Evolutionary conservation across 64 coral and sea anemone genomes (phyloP).

Genomic region (Cladopsammia gracilis): DNA sequence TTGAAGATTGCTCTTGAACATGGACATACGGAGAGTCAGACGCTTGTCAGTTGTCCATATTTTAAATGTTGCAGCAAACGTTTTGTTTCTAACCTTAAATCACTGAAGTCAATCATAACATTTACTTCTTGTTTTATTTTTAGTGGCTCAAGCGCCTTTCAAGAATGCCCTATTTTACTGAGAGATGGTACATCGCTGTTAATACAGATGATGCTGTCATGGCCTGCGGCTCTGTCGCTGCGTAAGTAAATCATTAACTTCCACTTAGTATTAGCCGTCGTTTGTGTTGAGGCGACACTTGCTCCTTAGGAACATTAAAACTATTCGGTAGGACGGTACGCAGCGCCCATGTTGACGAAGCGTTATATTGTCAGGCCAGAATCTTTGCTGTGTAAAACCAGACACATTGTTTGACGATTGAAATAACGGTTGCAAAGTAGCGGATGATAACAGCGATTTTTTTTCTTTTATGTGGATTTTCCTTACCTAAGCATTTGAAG

Average conservation of each 20-base stretch:
- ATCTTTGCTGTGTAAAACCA: no score
- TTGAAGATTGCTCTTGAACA: background rate
- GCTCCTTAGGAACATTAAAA: background rate
- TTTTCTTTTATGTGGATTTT: no score
- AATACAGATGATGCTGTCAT: slow-evolving; percentile 83
- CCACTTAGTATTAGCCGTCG: no score
- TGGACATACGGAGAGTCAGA: no score
- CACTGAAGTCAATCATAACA: background rate
- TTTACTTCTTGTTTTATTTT: background rate
- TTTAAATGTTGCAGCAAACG: background rate
- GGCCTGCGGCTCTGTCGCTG: slow-evolving; percentile 62
- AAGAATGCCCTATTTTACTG: slow-evolving; percentile 68
- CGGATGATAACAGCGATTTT: no score
- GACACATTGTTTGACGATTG: no score
- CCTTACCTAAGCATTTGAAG: no score
- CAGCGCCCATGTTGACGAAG: no score
- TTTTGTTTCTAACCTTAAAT: no score
- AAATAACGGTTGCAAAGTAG: background rate
- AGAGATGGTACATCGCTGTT: slow-evolving; percentile 83
- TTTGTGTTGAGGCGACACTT: background rate
- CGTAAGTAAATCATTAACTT: slow-evolving; percentile 52
- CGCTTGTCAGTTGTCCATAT: no score
- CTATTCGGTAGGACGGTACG: no score
- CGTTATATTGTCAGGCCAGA: no score
- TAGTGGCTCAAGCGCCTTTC: background rate